Evolutionary conservation across 1,140 invertebrate species (phyloP).

Genomic region (Formica exsecta): DNA sequence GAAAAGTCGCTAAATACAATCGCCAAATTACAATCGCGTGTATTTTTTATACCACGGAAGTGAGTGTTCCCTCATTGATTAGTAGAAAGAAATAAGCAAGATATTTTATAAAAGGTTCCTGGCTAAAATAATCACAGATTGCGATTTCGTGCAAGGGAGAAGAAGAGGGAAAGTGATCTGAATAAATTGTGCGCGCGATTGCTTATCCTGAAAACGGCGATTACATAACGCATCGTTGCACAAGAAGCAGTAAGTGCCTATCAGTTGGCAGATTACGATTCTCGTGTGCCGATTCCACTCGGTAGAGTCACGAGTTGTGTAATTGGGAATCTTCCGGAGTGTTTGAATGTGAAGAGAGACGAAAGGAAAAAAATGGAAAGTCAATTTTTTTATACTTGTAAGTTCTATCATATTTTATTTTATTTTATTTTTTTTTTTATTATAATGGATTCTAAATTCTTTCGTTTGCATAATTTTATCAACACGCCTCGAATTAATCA

Average conservation of each 20-base stretch:
- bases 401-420: not conserved
- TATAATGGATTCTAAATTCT: not conserved
- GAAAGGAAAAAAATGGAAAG: too few species aligned
- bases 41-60: slow-evolving; percentile 32
- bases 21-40: slow-evolving; percentile 27
- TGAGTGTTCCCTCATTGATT: slow-evolving; percentile 23
- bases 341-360: not conserved
- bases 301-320: not conserved
- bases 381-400: not conserved
- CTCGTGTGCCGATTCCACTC: slow-evolving; percentile 17
- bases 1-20: slow-evolving; percentile 30
- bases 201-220: slow-evolving; percentile 50
- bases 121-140: not conserved
- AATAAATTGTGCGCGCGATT: slow-evolving; percentile 47
- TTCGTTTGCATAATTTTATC: not conserved
- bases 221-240: slow-evolving; percentile 51
- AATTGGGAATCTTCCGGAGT: not conserved
- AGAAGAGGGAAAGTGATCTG: slow-evolving; percentile 38
- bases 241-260: slow-evolving; percentile 43
- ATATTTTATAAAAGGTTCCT: slow-evolving; percentile 46
- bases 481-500: not conserved
- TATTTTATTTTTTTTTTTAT: not conserved
- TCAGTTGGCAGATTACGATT: slow-evolving; percentile 58
- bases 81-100: slow-evolving; percentile 27
- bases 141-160: slow-evolving; percentile 12